Base-by-base conservation (phyloP, 2,888 invertebrate species). In the Trissolcus brochymenae region DNA sequence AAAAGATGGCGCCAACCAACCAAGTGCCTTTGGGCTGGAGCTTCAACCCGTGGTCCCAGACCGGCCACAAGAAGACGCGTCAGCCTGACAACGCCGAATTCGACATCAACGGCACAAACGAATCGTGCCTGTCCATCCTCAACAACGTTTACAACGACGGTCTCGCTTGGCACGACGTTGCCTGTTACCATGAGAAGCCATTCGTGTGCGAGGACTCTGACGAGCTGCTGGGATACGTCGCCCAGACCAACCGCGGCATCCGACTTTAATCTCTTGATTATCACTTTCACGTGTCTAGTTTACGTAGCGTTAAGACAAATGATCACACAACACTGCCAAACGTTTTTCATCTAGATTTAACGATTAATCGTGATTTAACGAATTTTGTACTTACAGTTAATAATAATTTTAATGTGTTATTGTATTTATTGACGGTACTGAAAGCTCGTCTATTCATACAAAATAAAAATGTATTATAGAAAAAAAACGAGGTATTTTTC, bases 101-200 rank as follows among this genome's bases (percentile, higher is more conserved):
- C 90, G 96, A 96, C 86, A 96, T 96, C 90, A 96, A 96, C 90
- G 93, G 94, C 76, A 96, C 96, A 78, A 93, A 93, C 79, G 96
- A 97, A 89, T 96, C 96, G 43, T 97, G 97, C 85, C 89, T 97
- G 85, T 94, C 95, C 68, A 92, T 96, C 79, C 91, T 97, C 79
- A 96, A 97, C 91, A 97, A 97, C 90, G 96, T 97, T 6, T 97
- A 97, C 92, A 95, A 94, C 86, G 97, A 97, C 87, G 96, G 96
- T 80, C 95, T 97, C 88, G 95, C 95, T 81, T 97, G 96, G 96
- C 96, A 96, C 90, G 96, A 96, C 89, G 96, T 96, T 64, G 96
- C 96, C 80, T 96, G 96, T 90, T 96, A 96, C 90, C 96, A 96
- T 90, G 95, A 96, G 90, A 97, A 97, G 88, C 96, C 96, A 1